Conservation (phyloP, 2,797 vertebrate genomes). For the Paramormyrops hopkinsi region DNA sequence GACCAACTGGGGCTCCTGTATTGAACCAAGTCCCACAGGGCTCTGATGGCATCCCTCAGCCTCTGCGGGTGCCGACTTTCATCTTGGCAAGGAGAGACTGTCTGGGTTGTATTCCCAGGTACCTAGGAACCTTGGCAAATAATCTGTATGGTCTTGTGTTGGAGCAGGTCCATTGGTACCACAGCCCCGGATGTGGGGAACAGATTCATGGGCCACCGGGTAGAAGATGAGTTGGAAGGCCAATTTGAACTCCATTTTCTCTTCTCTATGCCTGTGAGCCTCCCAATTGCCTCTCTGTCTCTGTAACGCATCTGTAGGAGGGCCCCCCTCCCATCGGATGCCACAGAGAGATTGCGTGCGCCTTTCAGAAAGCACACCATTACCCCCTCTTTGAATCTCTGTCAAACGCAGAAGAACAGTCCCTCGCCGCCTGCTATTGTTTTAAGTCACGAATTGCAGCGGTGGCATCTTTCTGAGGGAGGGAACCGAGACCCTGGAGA, state of each 20-base stretch:
- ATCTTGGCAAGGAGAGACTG: background rate
- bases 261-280: background rate
- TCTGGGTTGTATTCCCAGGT: background rate
- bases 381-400: background rate
- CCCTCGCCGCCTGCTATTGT: background rate
- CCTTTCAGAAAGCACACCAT: constrained; percentile 3
- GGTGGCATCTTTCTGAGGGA: background rate
- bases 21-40: background rate
- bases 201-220: constrained; percentile 40
- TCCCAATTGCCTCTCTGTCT: constrained; percentile 16
- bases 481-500: background rate
- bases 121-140: background rate
- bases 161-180: background rate
- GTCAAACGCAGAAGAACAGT: background rate
- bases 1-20: background rate
- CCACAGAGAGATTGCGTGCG: background rate
- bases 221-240: constrained; percentile 40
- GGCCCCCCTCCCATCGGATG: background rate
- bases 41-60: background rate
- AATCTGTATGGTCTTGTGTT: background rate
- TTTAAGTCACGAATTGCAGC: background rate
- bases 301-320: constrained; percentile 16
- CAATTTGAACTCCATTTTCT: constrained; percentile 42
- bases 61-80: background rate
- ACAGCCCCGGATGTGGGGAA: constrained; percentile 27